Evolutionary conservation across 2,888 invertebrate species (phyloP).

Genomic region (Hypomecis atomaria): DNA sequence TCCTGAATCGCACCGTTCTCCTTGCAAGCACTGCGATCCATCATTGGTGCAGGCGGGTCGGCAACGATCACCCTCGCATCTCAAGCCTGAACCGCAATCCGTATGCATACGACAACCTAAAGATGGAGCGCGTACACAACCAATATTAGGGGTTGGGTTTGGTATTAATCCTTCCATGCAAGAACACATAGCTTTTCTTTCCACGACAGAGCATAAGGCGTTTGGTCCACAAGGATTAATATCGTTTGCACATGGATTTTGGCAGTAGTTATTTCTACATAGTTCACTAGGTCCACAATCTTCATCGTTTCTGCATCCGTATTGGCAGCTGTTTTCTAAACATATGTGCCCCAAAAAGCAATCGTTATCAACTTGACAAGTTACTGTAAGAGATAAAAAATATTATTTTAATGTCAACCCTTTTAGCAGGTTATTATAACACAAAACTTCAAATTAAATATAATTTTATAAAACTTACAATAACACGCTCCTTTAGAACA

Average conservation of each 20-base stretch:
- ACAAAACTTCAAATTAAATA: no score
- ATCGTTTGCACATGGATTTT: slow-evolving; percentile 88
- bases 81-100: slow-evolving; percentile 88
- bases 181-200: slow-evolving; percentile 92
- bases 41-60: slow-evolving; percentile 91
- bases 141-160: slow-evolving; percentile 94
- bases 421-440: neutral
- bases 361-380: slow-evolving; percentile 95
- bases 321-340: slow-evolving; percentile 92
- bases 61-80: slow-evolving; percentile 90
- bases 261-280: slow-evolving; percentile 91
- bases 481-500: slow-evolving; percentile 93
- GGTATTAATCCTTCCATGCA: slow-evolving; percentile 92
- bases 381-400: slow-evolving; percentile 81
- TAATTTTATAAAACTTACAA: slow-evolving; percentile 80
- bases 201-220: slow-evolving; percentile 91
- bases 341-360: slow-evolving; percentile 97
- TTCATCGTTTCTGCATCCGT: slow-evolving; percentile 93
- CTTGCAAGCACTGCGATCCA: slow-evolving; percentile 89
- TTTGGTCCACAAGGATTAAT: slow-evolving; percentile 94
- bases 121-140: slow-evolving; percentile 92
- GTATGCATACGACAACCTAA: slow-evolving; percentile 90
- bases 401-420: slow-evolving; percentile 3
- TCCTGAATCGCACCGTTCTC: slow-evolving; percentile 90
- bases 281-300: slow-evolving; percentile 94